A percentile compares a stretch with the other conserved stretches of the same genome.
These are phyloP conservation scores for Matsumyia berberina DNA, from an alignment of 2,888 invertebrate genomes.

Conservation along the genomic window DNA sequence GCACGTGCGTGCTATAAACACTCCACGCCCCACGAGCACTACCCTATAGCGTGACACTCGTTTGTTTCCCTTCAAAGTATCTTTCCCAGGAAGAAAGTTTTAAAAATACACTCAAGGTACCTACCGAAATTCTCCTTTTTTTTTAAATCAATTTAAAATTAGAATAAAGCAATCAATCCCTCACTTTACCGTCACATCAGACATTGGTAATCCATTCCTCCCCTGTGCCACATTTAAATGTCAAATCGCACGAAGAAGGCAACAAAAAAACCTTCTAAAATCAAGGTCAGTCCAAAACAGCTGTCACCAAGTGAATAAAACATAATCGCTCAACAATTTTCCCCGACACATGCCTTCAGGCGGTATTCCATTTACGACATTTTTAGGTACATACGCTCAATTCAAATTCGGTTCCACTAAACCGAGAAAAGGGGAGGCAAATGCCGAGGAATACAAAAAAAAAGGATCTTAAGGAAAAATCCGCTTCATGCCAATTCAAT, in stretches of 20 bases:
- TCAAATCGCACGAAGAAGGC: not conserved
- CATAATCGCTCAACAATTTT: conserved; percentile 35
- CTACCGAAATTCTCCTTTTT: no score
- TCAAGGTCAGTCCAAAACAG: conserved; percentile 29
- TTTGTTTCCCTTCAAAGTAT: not conserved
- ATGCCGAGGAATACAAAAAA: conserved; percentile 3
- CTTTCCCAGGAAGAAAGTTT: not conserved
- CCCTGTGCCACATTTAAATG: not conserved
- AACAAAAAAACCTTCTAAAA: conserved; percentile 2
- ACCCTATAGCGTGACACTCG: conserved; percentile 1
- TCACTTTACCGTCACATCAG: not conserved
- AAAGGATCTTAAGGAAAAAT: not conserved
- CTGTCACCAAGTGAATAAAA: conserved; percentile 40
- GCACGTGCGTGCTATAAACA: conserved; percentile 11
- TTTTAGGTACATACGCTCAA: not conserved
- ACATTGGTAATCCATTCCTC: not conserved
- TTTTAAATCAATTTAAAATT: not conserved
- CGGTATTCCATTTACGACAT: conserved; percentile 13
- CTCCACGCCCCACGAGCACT: not conserved
- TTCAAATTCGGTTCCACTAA: not conserved
- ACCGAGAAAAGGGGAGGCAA: not conserved
- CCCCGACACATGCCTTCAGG: not conserved
- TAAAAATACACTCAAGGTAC: not conserved
- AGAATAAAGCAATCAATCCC: not conserved
- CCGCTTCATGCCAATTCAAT: not conserved